A percentile compares a stretch with the other conserved stretches of the same genome.
Conservation (phyloP, 1,140 invertebrate species). For the Eriocheir sinensis region DNA sequence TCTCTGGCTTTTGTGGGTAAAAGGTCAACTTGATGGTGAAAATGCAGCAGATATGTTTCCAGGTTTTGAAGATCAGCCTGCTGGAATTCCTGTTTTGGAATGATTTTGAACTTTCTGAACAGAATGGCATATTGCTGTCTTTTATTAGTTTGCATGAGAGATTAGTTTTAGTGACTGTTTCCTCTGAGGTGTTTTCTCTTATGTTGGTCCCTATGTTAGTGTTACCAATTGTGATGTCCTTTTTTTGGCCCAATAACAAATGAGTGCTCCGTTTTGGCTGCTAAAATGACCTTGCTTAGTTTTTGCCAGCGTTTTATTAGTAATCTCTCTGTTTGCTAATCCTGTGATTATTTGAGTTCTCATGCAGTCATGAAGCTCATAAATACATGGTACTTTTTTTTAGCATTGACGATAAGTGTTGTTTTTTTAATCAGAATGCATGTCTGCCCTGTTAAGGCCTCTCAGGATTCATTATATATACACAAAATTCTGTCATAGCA, state of each 20-base stretch:
- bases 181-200: background rate
- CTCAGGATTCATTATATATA: background rate
- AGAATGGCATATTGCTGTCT: background rate
- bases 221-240: background rate
- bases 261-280: background rate
- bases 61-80: background rate
- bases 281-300: constrained; percentile 12
- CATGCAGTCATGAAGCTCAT: too few relatives aligned
- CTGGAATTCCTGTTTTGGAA: background rate
- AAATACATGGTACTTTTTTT: background rate
- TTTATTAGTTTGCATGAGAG: background rate
- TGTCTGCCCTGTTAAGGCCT: background rate
- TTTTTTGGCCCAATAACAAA: background rate
- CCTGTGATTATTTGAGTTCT: background rate
- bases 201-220: background rate
- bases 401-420: too few relatives aligned
- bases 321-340: background rate
- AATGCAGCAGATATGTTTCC: background rate
- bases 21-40: background rate
- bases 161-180: background rate
- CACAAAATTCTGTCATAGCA: too few relatives aligned
- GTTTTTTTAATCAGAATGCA: too few relatives aligned
- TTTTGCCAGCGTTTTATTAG: background rate
- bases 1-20: background rate
- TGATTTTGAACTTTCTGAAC: background rate